A percentile compares a stretch with the other conserved stretches of the same genome.
phyloP scores from a whole-genome alignment of 2,113 vertebrate genomes.

The Sialia sialis region DNA sequence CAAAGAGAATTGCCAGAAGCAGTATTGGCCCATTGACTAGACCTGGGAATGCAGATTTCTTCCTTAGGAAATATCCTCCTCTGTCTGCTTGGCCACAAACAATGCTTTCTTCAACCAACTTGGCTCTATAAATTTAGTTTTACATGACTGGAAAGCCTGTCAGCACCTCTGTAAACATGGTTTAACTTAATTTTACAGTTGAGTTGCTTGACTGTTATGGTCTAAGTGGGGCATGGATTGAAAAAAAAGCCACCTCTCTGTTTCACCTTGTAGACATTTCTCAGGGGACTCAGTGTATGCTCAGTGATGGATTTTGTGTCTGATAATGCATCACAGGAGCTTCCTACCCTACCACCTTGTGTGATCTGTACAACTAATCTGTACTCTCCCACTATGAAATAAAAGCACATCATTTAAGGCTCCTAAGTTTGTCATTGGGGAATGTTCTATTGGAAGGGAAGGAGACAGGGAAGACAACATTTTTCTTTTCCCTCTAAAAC shows the following conservation, averaged over 20 bases:
- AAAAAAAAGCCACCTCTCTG: slow-evolving; percentile 14
- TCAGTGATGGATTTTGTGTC: slow-evolving; percentile 12
- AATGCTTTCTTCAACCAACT: slow-evolving; percentile 15
- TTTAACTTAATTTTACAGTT: slow-evolving; percentile 57
- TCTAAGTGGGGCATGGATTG: neutral
- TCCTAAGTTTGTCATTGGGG: neutral
- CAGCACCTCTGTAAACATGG: slow-evolving; percentile 36
- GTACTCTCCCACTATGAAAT: neutral
- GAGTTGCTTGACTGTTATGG: slow-evolving; percentile 5
- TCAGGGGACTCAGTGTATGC: neutral
- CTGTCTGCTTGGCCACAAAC: neutral
- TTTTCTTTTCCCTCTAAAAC: neutral
- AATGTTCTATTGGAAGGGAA: neutral
- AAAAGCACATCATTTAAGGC: neutral
- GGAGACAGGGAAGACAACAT: neutral
- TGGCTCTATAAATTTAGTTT: slow-evolving; percentile 36
- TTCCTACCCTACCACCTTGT: neutral
- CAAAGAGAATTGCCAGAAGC: slow-evolving; percentile 10
- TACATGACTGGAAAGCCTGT: slow-evolving; percentile 24
- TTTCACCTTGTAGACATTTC: slow-evolving; percentile 16
- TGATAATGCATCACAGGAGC: neutral
- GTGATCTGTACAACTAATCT: neutral
- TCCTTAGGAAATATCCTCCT: slow-evolving; percentile 9
- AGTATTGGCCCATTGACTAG: neutral
- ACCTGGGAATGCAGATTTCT: slow-evolving; percentile 10